phyloP scores from a whole-genome alignment of 2,113 vertebrate genomes.

The Progne subis region DNA sequence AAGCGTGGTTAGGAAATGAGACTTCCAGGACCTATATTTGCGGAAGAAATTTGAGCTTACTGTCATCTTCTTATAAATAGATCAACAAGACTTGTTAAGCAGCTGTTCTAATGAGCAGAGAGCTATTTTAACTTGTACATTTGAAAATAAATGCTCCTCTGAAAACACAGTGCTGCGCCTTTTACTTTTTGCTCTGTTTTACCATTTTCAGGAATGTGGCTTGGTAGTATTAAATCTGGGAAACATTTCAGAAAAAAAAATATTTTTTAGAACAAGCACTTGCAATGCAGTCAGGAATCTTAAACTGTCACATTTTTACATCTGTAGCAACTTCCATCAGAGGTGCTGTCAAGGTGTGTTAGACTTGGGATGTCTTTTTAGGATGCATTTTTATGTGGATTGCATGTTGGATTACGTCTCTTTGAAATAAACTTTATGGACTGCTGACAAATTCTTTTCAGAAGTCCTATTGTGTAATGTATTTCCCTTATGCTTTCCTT shows the following conservation, averaged over 20 bases:
- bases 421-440: neutral
- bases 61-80: slow-evolving; percentile 44
- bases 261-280: neutral
- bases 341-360: neutral
- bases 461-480: neutral
- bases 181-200: neutral
- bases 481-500: neutral
- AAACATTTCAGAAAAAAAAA: neutral
- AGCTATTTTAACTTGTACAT: neutral
- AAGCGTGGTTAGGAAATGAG: neutral
- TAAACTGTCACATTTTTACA: neutral
- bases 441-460: neutral
- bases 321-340: neutral
- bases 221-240: neutral
- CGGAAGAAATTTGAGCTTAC: neutral
- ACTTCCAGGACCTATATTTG: neutral
- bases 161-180: neutral
- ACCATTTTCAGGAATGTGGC: neutral
- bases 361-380: neutral
- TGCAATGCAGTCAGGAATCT: neutral
- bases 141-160: neutral
- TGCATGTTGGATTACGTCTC: neutral
- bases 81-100: neutral
- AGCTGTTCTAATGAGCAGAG: neutral
- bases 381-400: neutral